Evolutionary conservation across 2,797 vertebrate genomes (phyloP), one percentile per base, ranked within the genome.

Genomic region (Podarcis lilfordi): DNA sequence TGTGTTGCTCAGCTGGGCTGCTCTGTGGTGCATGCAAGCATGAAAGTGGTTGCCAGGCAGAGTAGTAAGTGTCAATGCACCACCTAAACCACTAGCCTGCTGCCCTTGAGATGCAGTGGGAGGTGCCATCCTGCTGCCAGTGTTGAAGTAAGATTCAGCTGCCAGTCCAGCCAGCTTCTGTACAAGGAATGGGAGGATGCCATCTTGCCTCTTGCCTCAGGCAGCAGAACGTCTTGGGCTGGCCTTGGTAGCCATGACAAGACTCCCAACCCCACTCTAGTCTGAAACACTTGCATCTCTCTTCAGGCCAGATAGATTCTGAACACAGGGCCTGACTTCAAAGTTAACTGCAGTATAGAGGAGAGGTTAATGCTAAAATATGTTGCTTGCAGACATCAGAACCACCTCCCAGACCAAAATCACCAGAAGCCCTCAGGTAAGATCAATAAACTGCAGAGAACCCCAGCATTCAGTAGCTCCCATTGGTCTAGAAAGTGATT

Each of bases 391-490:
- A 99, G 99, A 95, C 97, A 66, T 94, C 97, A 64, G 96, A 97
- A 87, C 97, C 97, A 94, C 98, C 98, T 13, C 85, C 96, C 88
- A 90, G 90, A 92, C 98, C 97, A 2, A 99, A 98, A 93, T 97
- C 97, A 17, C 98, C 98, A 4, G 99, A 99, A 93, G 97, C 97
- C 86, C 97, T 99, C 88, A 98, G 97, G 99, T 99, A 96, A 92
- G 95, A 83, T 55, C 85, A 85, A 66, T 43, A n/a, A 84, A 4
- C 2, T 4, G 8, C 8, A 10, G 21, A 4, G 45, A 40, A 2
- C 4, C 35, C 64, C 27, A 68, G 32, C 15, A 50, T 29, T 40
- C 15, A 40, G 7, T 3, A 21, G 4, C 15, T 25, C 17, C 5
- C 15, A 40, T 82, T 35, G 23, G 23, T 82, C 19, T n/a, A 37